Conservation (phyloP, 2,888 invertebrate genomes). For the Dione vanillae region DNA sequence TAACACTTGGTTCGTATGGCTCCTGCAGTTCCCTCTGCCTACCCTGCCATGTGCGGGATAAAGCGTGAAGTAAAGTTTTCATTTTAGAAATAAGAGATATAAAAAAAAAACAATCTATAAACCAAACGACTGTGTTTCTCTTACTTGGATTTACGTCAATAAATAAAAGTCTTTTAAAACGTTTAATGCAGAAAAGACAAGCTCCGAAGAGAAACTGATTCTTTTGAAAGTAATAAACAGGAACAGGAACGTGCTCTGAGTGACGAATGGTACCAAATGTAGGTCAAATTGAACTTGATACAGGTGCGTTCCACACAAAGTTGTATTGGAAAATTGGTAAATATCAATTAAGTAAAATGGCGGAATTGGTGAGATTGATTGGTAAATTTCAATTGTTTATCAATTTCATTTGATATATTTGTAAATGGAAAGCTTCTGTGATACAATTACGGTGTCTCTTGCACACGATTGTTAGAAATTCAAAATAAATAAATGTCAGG, state of each 20-base stretch:
- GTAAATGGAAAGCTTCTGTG: neutral
- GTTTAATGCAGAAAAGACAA: constrained; percentile 17
- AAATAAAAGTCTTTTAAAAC: constrained; percentile 7
- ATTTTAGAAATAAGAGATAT: no score
- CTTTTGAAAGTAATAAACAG: constrained; percentile 37
- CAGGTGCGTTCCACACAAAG: constrained; percentile 16
- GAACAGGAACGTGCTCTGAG: constrained; percentile 21
- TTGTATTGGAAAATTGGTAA: constrained; percentile 24
- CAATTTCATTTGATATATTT: constrained; percentile 3
- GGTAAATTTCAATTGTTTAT: constrained; percentile 4
- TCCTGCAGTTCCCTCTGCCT: no score
- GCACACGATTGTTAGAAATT: neutral
- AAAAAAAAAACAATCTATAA: no score
- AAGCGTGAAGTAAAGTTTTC: no score
- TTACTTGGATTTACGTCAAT: constrained; percentile 6
- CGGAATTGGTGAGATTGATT: constrained; percentile 10
- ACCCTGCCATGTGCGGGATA: no score
- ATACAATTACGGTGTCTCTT: neutral
- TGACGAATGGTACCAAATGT: constrained; percentile 23
- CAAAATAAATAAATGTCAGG: no score
- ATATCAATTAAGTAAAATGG: constrained; percentile 22
- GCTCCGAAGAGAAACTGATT: constrained; percentile 27
- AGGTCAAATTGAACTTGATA: constrained; percentile 32
- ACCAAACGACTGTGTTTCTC: no score
- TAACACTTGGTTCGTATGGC: no score